These are phyloP conservation scores for Riparia riparia DNA, from an alignment of 2,113 vertebrate genomes.

Conservation along the genomic window DNA sequence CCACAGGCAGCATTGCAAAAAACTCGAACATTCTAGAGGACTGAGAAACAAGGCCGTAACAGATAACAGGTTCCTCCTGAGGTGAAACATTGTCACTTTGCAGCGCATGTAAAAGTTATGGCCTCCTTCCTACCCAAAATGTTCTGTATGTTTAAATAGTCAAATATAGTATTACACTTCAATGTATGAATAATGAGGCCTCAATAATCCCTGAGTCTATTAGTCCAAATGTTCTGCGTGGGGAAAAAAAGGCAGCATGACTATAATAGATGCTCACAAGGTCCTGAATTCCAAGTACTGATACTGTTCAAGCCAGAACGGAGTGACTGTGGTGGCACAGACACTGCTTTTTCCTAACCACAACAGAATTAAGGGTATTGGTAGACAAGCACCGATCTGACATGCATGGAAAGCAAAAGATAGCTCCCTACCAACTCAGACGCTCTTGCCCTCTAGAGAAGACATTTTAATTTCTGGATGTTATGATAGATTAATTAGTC, in stretches of 20 bases:
- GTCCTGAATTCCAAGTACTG: neutral
- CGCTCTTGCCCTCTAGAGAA: neutral
- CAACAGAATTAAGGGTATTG: neutral
- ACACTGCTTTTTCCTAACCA: neutral
- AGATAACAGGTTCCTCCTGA: neutral
- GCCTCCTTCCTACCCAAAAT: neutral
- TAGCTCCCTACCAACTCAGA: neutral
- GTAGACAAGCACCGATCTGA: neutral
- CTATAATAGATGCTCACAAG: rapidly evolving
- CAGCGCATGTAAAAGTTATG: neutral
- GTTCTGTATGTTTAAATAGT: neutral
- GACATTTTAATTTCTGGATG: neutral
- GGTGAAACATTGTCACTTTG: neutral
- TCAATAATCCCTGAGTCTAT: neutral
- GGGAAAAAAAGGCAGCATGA: neutral
- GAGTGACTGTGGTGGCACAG: neutral
- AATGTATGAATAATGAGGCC: neutral
- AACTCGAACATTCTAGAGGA: neutral
- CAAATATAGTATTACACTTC: neutral
- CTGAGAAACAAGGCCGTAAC: neutral
- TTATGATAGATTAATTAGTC: neutral
- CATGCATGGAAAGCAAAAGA: neutral
- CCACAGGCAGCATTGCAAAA: neutral
- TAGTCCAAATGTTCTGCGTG: neutral
- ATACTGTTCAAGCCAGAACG: neutral